Percentiles rank a stretch among this genome's conserved stretches.
phyloP scores from a whole-genome alignment of 2,797 vertebrate genomes.

The Brachyalestes nurse region DNA sequence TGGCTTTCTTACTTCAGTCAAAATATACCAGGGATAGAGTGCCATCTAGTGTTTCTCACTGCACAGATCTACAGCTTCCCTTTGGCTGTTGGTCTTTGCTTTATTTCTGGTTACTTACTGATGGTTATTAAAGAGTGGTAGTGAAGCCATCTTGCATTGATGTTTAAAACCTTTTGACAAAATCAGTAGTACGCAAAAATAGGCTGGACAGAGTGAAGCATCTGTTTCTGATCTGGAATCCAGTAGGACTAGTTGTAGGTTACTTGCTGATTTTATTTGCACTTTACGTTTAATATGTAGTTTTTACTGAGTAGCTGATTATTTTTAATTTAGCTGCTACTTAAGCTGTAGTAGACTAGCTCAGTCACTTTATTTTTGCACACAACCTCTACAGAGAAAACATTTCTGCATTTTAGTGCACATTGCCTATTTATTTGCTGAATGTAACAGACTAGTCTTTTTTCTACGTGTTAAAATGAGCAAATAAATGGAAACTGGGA shows the following conservation, averaged over 20 bases:
- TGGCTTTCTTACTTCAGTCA: background rate
- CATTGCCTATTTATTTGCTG: no score
- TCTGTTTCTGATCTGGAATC: background rate
- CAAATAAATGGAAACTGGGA: no score
- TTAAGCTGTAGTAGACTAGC: no score
- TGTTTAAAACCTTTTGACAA: background rate
- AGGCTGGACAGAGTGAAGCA: background rate
- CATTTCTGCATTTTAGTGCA: no score
- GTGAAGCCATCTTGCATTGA: background rate
- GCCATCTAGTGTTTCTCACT: constrained; percentile 69
- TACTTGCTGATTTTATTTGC: background rate
- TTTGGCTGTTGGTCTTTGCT: background rate
- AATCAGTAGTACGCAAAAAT: background rate
- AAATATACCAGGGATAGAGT: constrained; percentile 51
- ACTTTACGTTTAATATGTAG: background rate
- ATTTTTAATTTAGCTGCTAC: no score
- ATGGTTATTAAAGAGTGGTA: background rate
- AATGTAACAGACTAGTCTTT: no score
- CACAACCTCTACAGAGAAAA: no score
- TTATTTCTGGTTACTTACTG: background rate
- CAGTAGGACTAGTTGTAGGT: background rate
- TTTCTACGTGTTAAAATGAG: no score
- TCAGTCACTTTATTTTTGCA: no score
- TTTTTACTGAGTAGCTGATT: no score
- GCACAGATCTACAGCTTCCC: background rate